These are phyloP conservation scores for Sebastes minor DNA, from an alignment of 2,797 vertebrate species.

Conservation along the genomic window DNA sequence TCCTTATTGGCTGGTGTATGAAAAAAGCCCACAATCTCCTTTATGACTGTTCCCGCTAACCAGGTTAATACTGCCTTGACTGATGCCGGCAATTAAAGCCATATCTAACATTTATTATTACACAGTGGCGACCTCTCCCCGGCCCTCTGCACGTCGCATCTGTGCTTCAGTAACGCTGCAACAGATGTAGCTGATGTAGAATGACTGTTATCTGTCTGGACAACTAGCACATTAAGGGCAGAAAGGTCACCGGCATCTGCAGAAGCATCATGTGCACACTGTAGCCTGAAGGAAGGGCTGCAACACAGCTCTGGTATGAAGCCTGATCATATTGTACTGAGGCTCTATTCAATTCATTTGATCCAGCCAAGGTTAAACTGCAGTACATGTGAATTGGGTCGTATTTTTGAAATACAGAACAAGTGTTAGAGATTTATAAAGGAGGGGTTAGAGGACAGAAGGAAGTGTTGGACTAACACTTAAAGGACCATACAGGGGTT, in stretches of 20 bases:
- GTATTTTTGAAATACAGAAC: not conserved
- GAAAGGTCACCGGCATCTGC: constrained; percentile 49
- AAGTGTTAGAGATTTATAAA: not conserved
- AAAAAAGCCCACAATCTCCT: constrained; percentile 30
- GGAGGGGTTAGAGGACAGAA: not conserved
- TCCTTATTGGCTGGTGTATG: constrained; percentile 47
- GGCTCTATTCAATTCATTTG: constrained; percentile 4
- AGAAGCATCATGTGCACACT: constrained; percentile 46
- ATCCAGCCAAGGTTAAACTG: not conserved
- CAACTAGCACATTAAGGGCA: constrained; percentile 62
- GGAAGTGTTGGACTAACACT: not conserved
- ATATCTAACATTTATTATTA: constrained; percentile 51
- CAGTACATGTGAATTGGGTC: not conserved
- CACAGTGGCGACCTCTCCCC: constrained; percentile 27
- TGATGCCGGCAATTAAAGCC: constrained; percentile 67
- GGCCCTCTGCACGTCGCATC: not conserved
- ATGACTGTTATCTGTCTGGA: constrained; percentile 68
- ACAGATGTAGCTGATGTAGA: constrained; percentile 54
- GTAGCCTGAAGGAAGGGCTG: constrained; percentile 36
- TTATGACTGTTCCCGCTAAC: constrained; percentile 44
- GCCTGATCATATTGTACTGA: not conserved
- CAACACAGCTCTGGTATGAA: constrained; percentile 21
- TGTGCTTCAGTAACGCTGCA: constrained; percentile 17
- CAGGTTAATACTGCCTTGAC: constrained; percentile 56
- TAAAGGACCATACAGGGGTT: not conserved